Base-by-base conservation (phyloP, 2,797 vertebrate species). In the Etheostoma perlongum region DNA sequence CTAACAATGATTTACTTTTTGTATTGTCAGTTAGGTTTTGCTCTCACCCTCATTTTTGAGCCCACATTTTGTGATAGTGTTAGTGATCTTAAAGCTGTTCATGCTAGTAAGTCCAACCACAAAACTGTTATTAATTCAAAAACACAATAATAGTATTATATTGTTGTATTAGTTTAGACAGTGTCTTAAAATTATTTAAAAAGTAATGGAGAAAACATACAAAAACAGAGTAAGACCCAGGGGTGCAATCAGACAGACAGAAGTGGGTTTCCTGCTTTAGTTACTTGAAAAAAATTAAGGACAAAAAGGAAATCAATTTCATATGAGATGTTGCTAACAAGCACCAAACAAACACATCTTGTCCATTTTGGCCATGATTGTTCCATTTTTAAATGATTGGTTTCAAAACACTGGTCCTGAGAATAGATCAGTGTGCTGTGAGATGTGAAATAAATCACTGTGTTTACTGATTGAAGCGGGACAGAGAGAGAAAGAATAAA, bases 211-310 rank as follows among this genome's bases (percentile, higher is more conserved):
- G 36, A 40, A 40, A 40, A 11, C 36, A 40, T 40, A 40, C 36
- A 40, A 40, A 11, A 40, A 40, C 10, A 11, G 36, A 40, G 36
- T 40, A 40, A 40, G 36, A 11, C 10, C 10, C 36, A 40, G 10
- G 36, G 10, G 36, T 11, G 3, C 11, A 40, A 40, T 40, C 36
- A 40, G 36, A 40, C 36, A 40, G 36, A 40, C 36, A 40, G 10
- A 40, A 11, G 36, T 40, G 36, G 10, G 36, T 40, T 3, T 40
- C 3, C 36, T 40, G 36, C 36, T 40, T 40, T 40, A 40, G 66
- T 57, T 52, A 67, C 46, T 71, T 7, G 7, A 66, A 66, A 11
- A 58, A 74, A 69, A 47, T 59, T 10, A 66, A 60, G 47, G 30
- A 30, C 30, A 30, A 30, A 30, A 52, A 19, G 9, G 7, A 30